Conservation (phyloP, 2,888 invertebrate genomes). For the Magallana nippona region DNA sequence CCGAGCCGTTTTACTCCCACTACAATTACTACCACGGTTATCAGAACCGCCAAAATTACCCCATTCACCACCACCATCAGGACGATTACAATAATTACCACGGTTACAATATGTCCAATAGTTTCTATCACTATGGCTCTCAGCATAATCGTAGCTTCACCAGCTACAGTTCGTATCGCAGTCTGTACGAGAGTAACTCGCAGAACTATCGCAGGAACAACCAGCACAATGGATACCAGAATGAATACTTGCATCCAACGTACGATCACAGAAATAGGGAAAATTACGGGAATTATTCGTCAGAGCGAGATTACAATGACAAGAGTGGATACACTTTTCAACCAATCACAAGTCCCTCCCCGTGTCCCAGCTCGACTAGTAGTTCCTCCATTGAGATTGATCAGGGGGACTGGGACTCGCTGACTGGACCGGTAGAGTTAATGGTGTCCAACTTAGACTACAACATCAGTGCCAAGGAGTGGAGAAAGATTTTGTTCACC, state of each 20-base stretch:
- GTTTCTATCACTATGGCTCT: constrained; percentile 40
- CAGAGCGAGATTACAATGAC: not conserved
- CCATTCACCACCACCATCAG: constrained; percentile 17
- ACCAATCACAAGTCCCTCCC: constrained; percentile 48
- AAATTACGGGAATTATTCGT: constrained; percentile 21
- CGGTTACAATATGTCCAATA: constrained; percentile 28
- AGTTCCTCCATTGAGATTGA: constrained; percentile 52
- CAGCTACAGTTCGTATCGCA: constrained; percentile 33
- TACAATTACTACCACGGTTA: constrained; percentile 35
- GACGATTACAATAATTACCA: constrained; percentile 29
- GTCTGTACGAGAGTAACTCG: constrained; percentile 35
- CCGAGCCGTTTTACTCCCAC: not conserved
- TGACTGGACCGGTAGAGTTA: constrained; percentile 71
- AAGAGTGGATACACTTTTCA: constrained; percentile 38
- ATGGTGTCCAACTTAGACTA: constrained; percentile 87
- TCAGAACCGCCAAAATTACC: constrained; percentile 30
- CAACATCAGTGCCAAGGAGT: constrained; percentile 85
- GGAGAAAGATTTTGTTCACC: constrained; percentile 84
- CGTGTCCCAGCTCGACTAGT: constrained; percentile 43
- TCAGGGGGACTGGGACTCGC: constrained; percentile 51
- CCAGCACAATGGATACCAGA: constrained; percentile 38
- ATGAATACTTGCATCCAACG: not conserved
- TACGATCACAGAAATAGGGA: constrained; percentile 1
- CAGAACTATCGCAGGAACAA: constrained; percentile 32
- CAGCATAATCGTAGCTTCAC: constrained; percentile 35